These are phyloP conservation scores for Trichopoda pennipes DNA, from an alignment of 2,888 invertebrate genomes.

Conservation along the genomic window DNA sequence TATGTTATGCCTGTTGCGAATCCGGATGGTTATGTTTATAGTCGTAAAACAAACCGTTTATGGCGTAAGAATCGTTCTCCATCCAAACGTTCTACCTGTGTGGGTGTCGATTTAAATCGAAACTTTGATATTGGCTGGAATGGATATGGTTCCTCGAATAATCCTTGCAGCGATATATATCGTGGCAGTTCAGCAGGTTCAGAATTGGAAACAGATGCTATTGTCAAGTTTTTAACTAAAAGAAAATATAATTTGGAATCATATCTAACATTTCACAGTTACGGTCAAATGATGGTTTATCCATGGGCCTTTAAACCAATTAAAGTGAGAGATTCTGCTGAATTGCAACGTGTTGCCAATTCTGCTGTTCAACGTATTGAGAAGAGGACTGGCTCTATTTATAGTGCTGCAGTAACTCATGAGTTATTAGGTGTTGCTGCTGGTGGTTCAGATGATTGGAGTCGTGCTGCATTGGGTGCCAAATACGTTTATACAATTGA, in stretches of 20 bases:
- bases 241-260: conserved; percentile 83
- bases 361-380: conserved; percentile 75
- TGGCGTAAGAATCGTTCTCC: conserved; percentile 89
- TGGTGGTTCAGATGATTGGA: conserved; percentile 80
- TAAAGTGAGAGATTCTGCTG: conserved; percentile 74
- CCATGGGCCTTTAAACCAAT: conserved; percentile 79
- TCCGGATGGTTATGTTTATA: conserved; percentile 93
- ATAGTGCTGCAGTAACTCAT: conserved; percentile 76
- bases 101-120: conserved; percentile 91
- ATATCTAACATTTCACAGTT: conserved; percentile 90
- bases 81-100: conserved; percentile 81
- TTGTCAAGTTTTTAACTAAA: conserved; percentile 81
- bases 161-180: conserved; percentile 90
- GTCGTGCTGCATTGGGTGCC: conserved; percentile 73
- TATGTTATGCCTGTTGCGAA: conserved; percentile 89
- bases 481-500: conserved; percentile 79
- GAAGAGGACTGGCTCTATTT: conserved; percentile 74
- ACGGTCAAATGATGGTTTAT: conserved; percentile 81
- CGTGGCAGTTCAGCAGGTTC: conserved; percentile 89
- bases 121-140: conserved; percentile 95
- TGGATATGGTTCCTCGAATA: conserved; percentile 83
- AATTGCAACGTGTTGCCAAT: conserved; percentile 75
- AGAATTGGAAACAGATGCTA: conserved; percentile 90
- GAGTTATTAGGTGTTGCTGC: conserved; percentile 78
- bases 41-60: conserved; percentile 88